Base-by-base conservation (phyloP, 2,797 vertebrate genomes). In the Ciconia nigra region DNA sequence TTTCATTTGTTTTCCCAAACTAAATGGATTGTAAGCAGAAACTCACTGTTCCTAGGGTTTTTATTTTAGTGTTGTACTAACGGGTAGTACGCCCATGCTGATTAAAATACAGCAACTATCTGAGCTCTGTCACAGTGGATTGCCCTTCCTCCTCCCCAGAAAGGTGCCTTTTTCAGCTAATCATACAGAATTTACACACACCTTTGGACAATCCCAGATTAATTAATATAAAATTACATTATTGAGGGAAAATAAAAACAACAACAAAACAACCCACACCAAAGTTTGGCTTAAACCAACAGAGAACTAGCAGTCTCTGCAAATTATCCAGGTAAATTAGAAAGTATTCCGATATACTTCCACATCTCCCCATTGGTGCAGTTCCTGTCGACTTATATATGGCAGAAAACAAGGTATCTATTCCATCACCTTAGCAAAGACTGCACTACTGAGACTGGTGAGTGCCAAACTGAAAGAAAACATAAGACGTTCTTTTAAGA, bases 1-100 rank as follows among this genome's bases (percentile, higher is more conserved):
- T 95, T 96, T 92, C 88, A 77, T 97, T 97, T 95, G 88, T 95
- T 96, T 93, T 80, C 88, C 71, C 78, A 59, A 94, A 93, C 82
- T 80, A 92, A 95, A 93, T 71, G 87, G 93, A 86, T 54, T 82
- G 39, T 37, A 63, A 63, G 59, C 29, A 85, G 59, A 80, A 92
- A 93, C 71, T 67, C 44, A 76, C 67, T 0, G 0, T 67, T 93
- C 62, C 41, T 61, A 29, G 8, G 31, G 52, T 18, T 82, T 91
- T 86, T 86, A 55, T 47, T 89, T 81, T 7, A 29, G 17, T 52
- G 90, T 89, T 70, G 35, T 61, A 29, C 55, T 65, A 55, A 72
- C 0, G 2, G 47, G 21, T n/a, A 76, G 37, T n/a, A 86, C 4
- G 7, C 35, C 69, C 39, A 26, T 14, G n/a, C 47, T 82, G 93